Evolutionary conservation across 2,888 invertebrate species (phyloP).

Genomic region (Melikaiella ostensackeni): DNA sequence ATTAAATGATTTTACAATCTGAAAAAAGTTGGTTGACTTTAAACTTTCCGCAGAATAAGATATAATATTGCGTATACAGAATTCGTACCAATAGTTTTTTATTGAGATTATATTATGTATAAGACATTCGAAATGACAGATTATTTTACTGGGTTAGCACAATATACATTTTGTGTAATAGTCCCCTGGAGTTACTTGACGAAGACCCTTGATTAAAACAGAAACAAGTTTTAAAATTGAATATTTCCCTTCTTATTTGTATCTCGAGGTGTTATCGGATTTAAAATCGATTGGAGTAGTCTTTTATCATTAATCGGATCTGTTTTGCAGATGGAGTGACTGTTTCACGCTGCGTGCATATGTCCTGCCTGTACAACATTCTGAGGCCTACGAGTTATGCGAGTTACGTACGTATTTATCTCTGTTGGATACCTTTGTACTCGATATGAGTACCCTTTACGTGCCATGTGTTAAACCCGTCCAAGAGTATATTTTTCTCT

Average conservation of each 20-base stretch:
- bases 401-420: constrained; percentile 73
- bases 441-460: constrained; percentile 68
- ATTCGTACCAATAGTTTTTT: no score
- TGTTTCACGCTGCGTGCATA: constrained; percentile 60
- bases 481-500: constrained; percentile 43
- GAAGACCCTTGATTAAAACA: not conserved
- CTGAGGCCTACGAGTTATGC: constrained; percentile 68
- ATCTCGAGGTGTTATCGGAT: constrained; percentile 58
- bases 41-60: no score
- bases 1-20: no score
- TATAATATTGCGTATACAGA: no score
- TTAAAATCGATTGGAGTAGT: constrained; percentile 58
- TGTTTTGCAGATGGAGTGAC: constrained; percentile 58
- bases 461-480: constrained; percentile 70
- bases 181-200: not conserved
- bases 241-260: constrained; percentile 33
- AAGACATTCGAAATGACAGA: no score
- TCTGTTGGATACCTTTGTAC: constrained; percentile 76
- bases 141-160: no score
- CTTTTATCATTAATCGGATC: constrained; percentile 61
- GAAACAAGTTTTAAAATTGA: constrained; percentile 24
- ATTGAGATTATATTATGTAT: no score
- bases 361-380: constrained; percentile 53
- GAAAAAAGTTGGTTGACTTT: no score
- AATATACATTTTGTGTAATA: no score